Conservation (phyloP, 2,888 invertebrate genomes). For the Hyles lineata region DNA sequence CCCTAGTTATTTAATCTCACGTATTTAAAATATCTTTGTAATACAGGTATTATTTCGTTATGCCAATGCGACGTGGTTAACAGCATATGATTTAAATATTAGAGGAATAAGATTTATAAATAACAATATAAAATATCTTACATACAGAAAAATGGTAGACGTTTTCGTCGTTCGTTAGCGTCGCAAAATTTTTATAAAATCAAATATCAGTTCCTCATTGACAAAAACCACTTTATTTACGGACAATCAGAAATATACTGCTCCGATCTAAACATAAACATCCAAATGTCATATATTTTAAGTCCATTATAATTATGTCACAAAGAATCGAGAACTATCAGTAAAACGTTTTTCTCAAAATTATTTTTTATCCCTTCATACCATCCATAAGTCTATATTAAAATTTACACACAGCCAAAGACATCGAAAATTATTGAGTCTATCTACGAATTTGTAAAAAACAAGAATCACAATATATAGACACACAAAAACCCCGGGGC, state of each 20-base stretch:
- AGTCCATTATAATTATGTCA: constrained; percentile 65
- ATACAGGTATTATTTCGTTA: background rate
- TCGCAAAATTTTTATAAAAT: constrained; percentile 69
- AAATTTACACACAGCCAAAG: constrained; percentile 84
- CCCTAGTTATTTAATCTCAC: constrained; percentile 30
- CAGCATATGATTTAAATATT: background rate
- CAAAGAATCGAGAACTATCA: constrained; percentile 69
- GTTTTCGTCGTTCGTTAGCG: constrained; percentile 62
- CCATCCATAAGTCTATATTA: constrained; percentile 67
- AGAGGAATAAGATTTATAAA: background rate
- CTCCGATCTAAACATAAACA: constrained; percentile 80
- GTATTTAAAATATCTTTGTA: background rate
- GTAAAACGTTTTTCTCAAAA: constrained; percentile 80
- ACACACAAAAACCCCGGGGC: constrained; percentile 65
- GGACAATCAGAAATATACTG: constrained; percentile 76
- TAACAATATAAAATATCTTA: constrained; percentile 26
- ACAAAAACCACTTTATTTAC: constrained; percentile 80
- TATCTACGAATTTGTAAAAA: constrained; percentile 76
- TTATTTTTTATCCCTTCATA: constrained; percentile 67
- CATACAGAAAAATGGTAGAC: constrained; percentile 80
- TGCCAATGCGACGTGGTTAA: constrained; percentile 23
- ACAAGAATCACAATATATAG: constrained; percentile 64
- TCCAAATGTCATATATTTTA: constrained; percentile 68
- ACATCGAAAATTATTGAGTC: constrained; percentile 80
- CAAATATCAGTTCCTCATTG: constrained; percentile 69